Conservation (phyloP, 2,888 invertebrate species). For the Apodemia mormo region DNA sequence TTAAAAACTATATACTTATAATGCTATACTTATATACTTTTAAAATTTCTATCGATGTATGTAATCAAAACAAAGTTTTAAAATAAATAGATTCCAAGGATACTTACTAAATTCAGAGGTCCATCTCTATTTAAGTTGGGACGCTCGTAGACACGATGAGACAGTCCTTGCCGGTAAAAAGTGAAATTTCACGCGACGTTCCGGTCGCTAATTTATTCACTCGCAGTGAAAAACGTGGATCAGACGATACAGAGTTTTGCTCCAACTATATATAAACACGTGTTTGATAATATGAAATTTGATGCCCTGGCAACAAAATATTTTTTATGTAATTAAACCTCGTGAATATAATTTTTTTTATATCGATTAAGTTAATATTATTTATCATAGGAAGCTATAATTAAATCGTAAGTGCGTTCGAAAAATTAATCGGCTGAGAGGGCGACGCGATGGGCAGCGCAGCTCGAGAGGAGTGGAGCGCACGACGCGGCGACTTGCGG, state of each 20-base stretch:
- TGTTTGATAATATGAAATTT: conserved; percentile 58
- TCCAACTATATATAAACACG: conserved; percentile 73
- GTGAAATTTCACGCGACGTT: conserved; percentile 70
- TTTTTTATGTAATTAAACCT: conserved; percentile 29
- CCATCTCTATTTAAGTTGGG: conserved; percentile 51
- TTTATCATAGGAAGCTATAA: conserved; percentile 28
- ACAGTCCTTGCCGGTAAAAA: conserved; percentile 66
- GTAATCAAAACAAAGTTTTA: not conserved
- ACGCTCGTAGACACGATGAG: conserved; percentile 57
- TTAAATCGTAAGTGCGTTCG: conserved; percentile 57
- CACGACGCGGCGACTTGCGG: conserved; percentile 71
- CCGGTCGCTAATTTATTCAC: conserved; percentile 68
- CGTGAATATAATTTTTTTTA: conserved; percentile 28
- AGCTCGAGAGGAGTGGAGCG: conserved; percentile 60
- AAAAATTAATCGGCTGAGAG: conserved; percentile 48
- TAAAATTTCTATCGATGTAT: no score
- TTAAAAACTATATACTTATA: no score
- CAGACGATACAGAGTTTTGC: conserved; percentile 59
- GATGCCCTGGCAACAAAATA: conserved; percentile 41
- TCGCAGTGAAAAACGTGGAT: conserved; percentile 71
- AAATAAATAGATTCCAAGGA: conserved; percentile 33
- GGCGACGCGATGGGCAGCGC: conserved; percentile 53
- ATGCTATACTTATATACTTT: no score
- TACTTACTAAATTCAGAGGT: conserved; percentile 64
- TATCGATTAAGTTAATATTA: conserved; percentile 26